Conservation (phyloP, 2,113 vertebrate species). For the Callipepla californica region DNA sequence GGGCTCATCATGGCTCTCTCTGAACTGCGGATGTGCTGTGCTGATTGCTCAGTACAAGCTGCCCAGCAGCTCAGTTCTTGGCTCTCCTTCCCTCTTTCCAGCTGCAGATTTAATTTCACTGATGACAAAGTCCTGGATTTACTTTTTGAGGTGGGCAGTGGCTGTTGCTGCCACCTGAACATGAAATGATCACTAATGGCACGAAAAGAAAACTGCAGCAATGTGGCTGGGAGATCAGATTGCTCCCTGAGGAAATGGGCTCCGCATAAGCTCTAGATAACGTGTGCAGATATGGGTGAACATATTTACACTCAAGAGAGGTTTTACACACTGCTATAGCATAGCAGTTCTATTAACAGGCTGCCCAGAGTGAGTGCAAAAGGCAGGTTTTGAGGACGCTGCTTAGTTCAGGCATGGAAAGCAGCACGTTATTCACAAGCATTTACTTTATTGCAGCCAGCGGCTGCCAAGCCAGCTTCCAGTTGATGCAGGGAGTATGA, state of each 20-base stretch:
- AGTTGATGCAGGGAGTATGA: slow-evolving; percentile 34
- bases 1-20: not conserved
- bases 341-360: not conserved
- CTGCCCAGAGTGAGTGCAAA: not conserved
- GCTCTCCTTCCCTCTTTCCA: not conserved
- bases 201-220: not conserved
- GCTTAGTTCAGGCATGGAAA: not conserved
- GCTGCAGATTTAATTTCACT: slow-evolving; percentile 1
- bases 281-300: not conserved
- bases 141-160: not conserved
- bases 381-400: not conserved
- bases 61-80: not conserved
- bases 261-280: not conserved
- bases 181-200: not conserved
- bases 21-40: not conserved
- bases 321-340: not conserved
- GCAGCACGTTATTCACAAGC: slow-evolving; percentile 27
- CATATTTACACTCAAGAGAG: not conserved
- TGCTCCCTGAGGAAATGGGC: not conserved
- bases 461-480: slow-evolving; percentile 17
- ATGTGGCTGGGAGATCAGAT: not conserved
- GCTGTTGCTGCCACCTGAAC: not conserved
- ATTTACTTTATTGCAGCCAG: slow-evolving; percentile 28
- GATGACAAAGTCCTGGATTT: slow-evolving; percentile 19
- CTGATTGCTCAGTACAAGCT: not conserved